Evolutionary conservation across 2,113 vertebrate genomes (phyloP).

Genomic region (Vulpes ferrilata): DNA sequence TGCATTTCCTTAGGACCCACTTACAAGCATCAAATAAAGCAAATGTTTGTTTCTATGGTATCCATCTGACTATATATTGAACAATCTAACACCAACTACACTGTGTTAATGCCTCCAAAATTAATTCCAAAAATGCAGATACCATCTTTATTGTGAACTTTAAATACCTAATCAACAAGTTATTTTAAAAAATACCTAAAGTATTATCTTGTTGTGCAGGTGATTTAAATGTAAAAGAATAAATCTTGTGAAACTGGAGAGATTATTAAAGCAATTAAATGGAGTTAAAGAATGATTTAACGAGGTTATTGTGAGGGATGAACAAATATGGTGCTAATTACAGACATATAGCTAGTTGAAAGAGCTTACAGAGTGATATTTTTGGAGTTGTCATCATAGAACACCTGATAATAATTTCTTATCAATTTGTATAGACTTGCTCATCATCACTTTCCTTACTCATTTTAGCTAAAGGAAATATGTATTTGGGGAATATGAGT

Average conservation of each 20-base stretch:
- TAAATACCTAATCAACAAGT: background rate
- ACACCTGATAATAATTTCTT: background rate
- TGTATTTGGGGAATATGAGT: background rate
- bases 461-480: background rate
- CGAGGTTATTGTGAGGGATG: background rate
- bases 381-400: background rate
- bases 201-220: background rate
- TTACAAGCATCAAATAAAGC: background rate
- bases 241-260: background rate
- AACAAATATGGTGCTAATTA: background rate
- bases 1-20: background rate
- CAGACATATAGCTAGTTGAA: background rate
- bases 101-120: background rate
- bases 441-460: background rate
- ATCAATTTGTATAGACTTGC: background rate
- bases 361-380: background rate
- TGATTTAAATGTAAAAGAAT: constrained; percentile 5
- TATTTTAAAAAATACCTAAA: background rate
- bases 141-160: background rate
- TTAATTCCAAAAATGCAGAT: background rate
- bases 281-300: background rate
- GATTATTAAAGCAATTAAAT: background rate
- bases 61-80: background rate
- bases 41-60: background rate
- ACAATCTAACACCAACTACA: background rate